Base-by-base conservation (phyloP, 2,113 vertebrate genomes). In the Sigmodon hispidus region DNA sequence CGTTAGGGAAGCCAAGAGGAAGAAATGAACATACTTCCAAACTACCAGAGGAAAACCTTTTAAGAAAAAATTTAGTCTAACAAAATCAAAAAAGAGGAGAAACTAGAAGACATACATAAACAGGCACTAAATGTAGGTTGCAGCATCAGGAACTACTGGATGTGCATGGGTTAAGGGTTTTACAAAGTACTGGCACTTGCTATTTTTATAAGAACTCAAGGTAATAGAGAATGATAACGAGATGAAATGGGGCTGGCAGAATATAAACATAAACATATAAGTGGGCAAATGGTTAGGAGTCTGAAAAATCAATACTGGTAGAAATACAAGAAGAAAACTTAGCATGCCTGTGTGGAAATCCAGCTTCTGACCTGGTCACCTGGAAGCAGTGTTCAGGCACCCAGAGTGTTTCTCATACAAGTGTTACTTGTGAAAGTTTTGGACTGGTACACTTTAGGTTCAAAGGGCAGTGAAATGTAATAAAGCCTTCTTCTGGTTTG, bases 11-110 rank as follows among this genome's bases (percentile, higher is more conserved):
- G 36, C 19, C 40, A 84, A 76, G 50, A 93, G 65, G 81, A 34
- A 48, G 83, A 86, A 36, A 67, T 86, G 61, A 95, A 63, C 63
- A 36, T 72, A 13, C 57, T 84, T 93, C 90, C 40, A 95, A 72
- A 86, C 16, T 77, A 77, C 17, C 76, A 88, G 48, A 79, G 4
- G 80, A 52, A 95, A 79, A 61, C 16, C 55, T 85, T 83, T 12
- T 52, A 89, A 87, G 69, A 92, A 88, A 70, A 9, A 4, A 83
- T 86, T 93, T 52, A 94, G 65, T 73, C 70, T 90, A 92, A 92
- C 72, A 67, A 59, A 88, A 90, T 85, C 4, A 65, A 31, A 31
- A 75, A 80, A 40, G 65, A 22, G 29, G 19, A 40, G 89, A 90
- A 76, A 59, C 52, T 75, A 21, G 43, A 87, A 63, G 67, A 48